Base-by-base conservation (phyloP, 2,888 invertebrate genomes). In the Acheta domesticus region DNA sequence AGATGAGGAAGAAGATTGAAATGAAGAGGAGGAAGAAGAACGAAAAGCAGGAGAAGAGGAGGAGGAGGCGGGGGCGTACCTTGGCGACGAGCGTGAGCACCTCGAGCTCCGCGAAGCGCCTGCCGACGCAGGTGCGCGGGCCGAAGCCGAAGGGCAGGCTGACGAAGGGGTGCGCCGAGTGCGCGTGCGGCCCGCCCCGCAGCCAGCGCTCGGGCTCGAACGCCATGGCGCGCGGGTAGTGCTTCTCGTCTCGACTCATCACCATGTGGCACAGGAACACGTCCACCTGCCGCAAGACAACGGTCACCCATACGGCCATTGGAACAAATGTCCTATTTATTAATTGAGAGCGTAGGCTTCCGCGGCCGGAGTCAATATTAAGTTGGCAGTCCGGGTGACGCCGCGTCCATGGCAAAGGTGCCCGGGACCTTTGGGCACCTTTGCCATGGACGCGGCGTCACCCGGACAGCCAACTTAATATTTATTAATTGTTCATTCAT, bases 171-270 rank as follows among this genome's bases (percentile, higher is more conserved):
- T 91, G 89, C 20, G 88, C 49, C 86, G 21, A 49, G 48, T 75
- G 74, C 2, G 79, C 89, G 1, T 36, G 48, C 11, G 19, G 8
- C 19, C 19, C 87, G n/a, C 88, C 87, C 16, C 76, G 62, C 12
- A 93, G 84, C 93, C 93, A 94, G 83, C 94, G 87, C 84, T 93
- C 92, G 1, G 93, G 93, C 77, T 90, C 83, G 84, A 90, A 93
- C 62, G 89, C 86, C 0, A 87, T 85, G 1, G 92, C 87, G 77
- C 88, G 86, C 2, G 89, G 87, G 84, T 92, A 93, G 84, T 92
- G 88, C 83, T 90, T 48, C 11, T 82, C 81, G 62, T 23, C 49
- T 16, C 75, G 48, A 48, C 62, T 76, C 48, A 81, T n/a, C 12
- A 79, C 1, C 12, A 80, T 14, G 49, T 80, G 48, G 5, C 48